Base-by-base conservation (phyloP, 2,888 invertebrate species). In the Piscicola geometra region DNA sequence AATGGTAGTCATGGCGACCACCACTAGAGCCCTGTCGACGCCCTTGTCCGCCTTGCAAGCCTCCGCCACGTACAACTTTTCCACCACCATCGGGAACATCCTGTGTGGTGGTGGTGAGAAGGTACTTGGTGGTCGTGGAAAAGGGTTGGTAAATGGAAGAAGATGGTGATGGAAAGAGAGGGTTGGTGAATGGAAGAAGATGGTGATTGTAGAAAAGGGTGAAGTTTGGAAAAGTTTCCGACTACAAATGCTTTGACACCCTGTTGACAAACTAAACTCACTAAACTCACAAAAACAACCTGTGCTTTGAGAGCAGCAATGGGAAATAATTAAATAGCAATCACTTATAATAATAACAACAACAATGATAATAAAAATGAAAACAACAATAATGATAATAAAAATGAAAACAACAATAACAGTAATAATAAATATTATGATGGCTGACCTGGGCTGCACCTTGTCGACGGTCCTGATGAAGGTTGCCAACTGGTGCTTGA, bases 51-150 rank as follows among this genome's bases (percentile, higher is more conserved):
- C 91, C 84, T 93, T 94, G 86, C 92, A 92, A 81, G 94, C 87
- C 82, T 97, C 96, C 0, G 91, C 87, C 30, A 96, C 87, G 76
- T 94, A 88, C 15, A 99, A 89, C 77, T 94, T 91, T 82, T 97
- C 94, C 79, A 94, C 85, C 73, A 99, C 92, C 96, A 97, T 97
- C 35, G 91, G 90, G 88, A 97, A 98, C 92, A 99, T 93, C 81
- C 93, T 92, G 81, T 1, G 30, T 32, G 28, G 28, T 2, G 18
- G n/a, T 9, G 52, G 25, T 1, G 32, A 2, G 5, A 21, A 21
- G 30, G 41, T 41, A 5, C 15, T 41, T 41, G 9, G 15, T 41
- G 9, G 41, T 41, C 41, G 41, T 41, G 9, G 15, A n/a, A n/a
- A n/a, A n/a, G n/a, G n/a, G n/a, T n/a, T n/a, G n/a, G n/a, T n/a